These are phyloP conservation scores for Leptinotarsa haldemani DNA, from an alignment of 2,888 invertebrate genomes.

Conservation along the genomic window DNA sequence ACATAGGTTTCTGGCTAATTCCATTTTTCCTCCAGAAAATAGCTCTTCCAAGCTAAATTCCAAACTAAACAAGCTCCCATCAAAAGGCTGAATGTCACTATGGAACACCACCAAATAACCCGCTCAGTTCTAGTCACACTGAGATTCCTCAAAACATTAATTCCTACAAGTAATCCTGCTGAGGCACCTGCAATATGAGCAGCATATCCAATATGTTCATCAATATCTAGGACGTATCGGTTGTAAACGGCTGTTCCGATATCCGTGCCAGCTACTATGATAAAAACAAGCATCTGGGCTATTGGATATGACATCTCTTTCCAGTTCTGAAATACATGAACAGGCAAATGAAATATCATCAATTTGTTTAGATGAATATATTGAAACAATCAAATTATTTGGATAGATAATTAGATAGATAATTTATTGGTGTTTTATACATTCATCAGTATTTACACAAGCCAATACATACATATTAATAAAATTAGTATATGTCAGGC, in stretches of 20 bases:
- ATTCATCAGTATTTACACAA: too few species aligned
- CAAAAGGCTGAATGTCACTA: constrained; percentile 76
- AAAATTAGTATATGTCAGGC: too few species aligned
- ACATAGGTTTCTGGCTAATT: neutral
- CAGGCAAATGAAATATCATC: neutral
- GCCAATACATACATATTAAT: too few species aligned
- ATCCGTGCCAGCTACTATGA: constrained; percentile 85
- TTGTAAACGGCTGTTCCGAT: constrained; percentile 92
- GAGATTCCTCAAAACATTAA: constrained; percentile 74
- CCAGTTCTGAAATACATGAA: constrained; percentile 82
- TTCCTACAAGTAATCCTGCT: constrained; percentile 81
- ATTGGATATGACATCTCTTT: constrained; percentile 95
- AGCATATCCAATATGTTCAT: constrained; percentile 89
- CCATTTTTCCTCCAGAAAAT: constrained; percentile 46
- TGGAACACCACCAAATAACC: constrained; percentile 75
- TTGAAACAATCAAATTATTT: too few species aligned
- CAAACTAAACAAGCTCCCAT: constrained; percentile 70
- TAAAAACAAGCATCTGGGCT: constrained; percentile 84
- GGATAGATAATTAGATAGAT: too few species aligned
- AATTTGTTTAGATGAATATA: too few species aligned
- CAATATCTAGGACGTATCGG: constrained; percentile 77
- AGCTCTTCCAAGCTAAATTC: constrained; percentile 54
- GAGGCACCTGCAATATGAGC: constrained; percentile 85
- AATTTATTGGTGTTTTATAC: too few species aligned
- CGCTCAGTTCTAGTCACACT: constrained; percentile 72